These are phyloP conservation scores for Sebastes cheni DNA, from an alignment of 2,797 vertebrate species.

Conservation along the genomic window DNA sequence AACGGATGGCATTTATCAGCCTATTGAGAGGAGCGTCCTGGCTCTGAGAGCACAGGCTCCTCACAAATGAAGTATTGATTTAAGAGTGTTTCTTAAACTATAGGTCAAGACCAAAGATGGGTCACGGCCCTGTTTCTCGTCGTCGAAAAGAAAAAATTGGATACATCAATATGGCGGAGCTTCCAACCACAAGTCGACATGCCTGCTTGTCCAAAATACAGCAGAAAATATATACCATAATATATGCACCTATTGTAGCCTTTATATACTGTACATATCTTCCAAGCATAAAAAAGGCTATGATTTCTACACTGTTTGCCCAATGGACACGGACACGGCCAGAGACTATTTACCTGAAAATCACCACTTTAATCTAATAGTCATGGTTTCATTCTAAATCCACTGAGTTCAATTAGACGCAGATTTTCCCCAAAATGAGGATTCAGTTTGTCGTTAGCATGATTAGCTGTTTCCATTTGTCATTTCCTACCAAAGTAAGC, in stretches of 20 bases:
- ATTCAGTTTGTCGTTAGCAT: not conserved
- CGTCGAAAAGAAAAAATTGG: not conserved
- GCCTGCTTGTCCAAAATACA: not conserved
- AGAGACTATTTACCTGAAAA: not conserved
- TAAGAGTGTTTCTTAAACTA: slow-evolving; percentile 36
- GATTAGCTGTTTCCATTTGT: not conserved
- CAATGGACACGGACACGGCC: not conserved
- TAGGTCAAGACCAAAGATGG: slow-evolving; percentile 30
- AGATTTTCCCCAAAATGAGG: not conserved
- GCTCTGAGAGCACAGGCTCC: slow-evolving; percentile 37
- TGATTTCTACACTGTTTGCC: not conserved
- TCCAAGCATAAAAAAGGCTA: no score
- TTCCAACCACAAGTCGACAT: not conserved
- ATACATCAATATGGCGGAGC: not conserved
- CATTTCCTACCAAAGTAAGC: no score
- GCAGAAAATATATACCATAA: not conserved
- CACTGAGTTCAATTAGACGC: not conserved
- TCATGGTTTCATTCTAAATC: not conserved
- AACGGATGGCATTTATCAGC: slow-evolving; percentile 66
- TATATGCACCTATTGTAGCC: not conserved
- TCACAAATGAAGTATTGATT: slow-evolving; percentile 55
- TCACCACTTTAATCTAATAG: not conserved
- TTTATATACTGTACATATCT: not conserved
- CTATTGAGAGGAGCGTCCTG: slow-evolving; percentile 52
- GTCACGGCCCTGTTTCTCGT: not conserved